Conservation (phyloP, 2,797 vertebrate species). For the Margarornis squamiger region DNA sequence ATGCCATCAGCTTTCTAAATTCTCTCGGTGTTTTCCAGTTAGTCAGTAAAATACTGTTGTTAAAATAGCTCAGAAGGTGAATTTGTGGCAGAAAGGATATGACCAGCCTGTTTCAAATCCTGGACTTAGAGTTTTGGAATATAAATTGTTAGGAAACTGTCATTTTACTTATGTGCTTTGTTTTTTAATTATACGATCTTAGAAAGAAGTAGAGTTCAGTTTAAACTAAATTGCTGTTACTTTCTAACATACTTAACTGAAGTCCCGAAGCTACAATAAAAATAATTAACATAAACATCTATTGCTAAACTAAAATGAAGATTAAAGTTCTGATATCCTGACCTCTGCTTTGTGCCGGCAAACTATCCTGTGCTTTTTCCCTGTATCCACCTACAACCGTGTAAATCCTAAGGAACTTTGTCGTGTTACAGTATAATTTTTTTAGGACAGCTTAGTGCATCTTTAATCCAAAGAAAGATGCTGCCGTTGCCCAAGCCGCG, state of each 20-base stretch:
- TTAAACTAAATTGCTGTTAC: conserved; percentile 23
- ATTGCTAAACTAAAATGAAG: neutral
- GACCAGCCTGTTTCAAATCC: neutral
- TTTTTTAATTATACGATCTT: neutral
- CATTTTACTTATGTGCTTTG: conserved; percentile 14
- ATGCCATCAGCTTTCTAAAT: neutral
- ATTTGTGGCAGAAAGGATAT: neutral
- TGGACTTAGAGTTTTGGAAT: neutral
- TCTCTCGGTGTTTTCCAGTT: neutral
- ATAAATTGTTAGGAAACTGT: conserved; percentile 5
- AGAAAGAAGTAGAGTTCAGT: conserved; percentile 20
- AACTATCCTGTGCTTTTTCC: neutral
- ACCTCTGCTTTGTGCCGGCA: neutral
- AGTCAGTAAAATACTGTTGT: neutral
- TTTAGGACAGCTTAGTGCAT: neutral
- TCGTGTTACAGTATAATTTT: neutral
- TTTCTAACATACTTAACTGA: neutral
- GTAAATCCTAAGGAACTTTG: neutral
- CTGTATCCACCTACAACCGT: neutral
- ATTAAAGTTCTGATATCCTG: neutral
- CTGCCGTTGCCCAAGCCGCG: neutral
- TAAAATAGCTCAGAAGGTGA: neutral
- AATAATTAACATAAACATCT: neutral
- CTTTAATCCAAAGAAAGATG: neutral
- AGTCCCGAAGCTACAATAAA: neutral